Conservation (phyloP, 2,888 invertebrate genomes). For the Trachelus stipa region DNA sequence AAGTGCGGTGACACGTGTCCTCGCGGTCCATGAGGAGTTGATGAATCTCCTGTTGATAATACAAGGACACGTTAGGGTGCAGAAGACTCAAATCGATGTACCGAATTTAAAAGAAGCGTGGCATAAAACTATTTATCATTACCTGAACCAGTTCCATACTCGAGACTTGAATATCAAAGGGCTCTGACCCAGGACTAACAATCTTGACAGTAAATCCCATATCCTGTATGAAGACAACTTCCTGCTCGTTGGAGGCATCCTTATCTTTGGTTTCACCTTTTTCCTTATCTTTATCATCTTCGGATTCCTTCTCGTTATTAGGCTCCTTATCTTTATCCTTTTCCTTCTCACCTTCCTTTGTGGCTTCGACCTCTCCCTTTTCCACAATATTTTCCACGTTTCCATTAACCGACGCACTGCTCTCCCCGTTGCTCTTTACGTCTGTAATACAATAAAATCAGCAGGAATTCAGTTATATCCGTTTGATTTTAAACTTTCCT, state of each 20-base stretch:
- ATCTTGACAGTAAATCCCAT: slow-evolving; percentile 95
- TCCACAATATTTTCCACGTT: slow-evolving; percentile 59
- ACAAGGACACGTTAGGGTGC: neutral
- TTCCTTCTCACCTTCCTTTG: slow-evolving; percentile 63
- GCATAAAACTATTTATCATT: neutral
- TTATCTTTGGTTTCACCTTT: slow-evolving; percentile 68
- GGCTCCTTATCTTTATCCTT: slow-evolving; percentile 40
- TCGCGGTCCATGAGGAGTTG: slow-evolving; percentile 98
- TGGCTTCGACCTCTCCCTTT: slow-evolving; percentile 66
- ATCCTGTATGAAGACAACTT: slow-evolving; percentile 90
- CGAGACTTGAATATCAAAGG: slow-evolving; percentile 95
- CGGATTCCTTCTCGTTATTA: slow-evolving; percentile 31
- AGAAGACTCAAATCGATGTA: neutral
- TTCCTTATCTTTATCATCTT: slow-evolving; percentile 48
- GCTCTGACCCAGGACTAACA: slow-evolving; percentile 89
- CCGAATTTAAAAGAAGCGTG: neutral
- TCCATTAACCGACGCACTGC: slow-evolving; percentile 1
- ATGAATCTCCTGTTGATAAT: slow-evolving; percentile 84
- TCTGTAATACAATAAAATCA: slow-evolving; percentile 31
- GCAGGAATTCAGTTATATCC: neutral
- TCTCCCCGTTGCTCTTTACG: slow-evolving; percentile 43
- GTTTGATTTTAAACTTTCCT: neutral
- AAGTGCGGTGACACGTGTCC: slow-evolving; percentile 98
- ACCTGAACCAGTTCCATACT: slow-evolving; percentile 95
- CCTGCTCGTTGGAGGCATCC: slow-evolving; percentile 72